Conservation (phyloP, 2,797 vertebrate genomes). For the Masticophis lateralis region DNA sequence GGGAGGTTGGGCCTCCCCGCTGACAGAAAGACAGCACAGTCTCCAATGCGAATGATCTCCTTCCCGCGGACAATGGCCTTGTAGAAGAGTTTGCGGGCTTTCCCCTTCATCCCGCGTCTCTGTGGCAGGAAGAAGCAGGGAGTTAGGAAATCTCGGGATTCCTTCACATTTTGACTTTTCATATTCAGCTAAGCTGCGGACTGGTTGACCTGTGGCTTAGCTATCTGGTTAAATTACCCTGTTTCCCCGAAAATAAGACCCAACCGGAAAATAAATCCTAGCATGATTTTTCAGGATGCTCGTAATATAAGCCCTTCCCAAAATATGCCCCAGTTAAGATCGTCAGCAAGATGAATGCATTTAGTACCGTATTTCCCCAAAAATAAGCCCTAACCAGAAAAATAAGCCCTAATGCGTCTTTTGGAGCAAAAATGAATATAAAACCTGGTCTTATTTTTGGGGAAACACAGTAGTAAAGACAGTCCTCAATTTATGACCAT, state of each 20-base stretch:
- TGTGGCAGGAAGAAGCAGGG: slow-evolving; percentile 45
- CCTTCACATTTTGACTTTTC: not conserved
- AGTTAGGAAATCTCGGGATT: not conserved
- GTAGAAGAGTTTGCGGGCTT: slow-evolving; percentile 98
- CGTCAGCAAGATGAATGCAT: too few species aligned
- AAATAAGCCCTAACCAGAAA: too few species aligned
- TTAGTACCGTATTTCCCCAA: too few species aligned
- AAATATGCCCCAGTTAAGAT: too few species aligned
- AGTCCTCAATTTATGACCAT: not conserved
- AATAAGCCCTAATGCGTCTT: too few species aligned
- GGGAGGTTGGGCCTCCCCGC: slow-evolving; percentile 96
- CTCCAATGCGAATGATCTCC: slow-evolving; percentile 96
- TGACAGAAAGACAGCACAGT: slow-evolving; percentile 95
- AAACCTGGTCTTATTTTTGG: too few species aligned
- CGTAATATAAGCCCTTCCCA: too few species aligned
- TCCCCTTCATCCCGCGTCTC: slow-evolving; percentile 98
- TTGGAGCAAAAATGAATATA: too few species aligned
- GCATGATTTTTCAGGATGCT: too few species aligned
- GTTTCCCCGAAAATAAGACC: too few species aligned
- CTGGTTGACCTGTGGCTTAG: not conserved
- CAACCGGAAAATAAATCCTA: too few species aligned
- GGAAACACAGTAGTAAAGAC: not conserved
- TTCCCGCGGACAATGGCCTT: slow-evolving; percentile 96
- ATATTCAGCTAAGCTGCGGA: not conserved
- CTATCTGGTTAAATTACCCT: not conserved